A percentile compares a stretch with the other conserved stretches of the same genome.
Conservation (phyloP, 2,888 invertebrate species). For the Pammene fasciana region DNA sequence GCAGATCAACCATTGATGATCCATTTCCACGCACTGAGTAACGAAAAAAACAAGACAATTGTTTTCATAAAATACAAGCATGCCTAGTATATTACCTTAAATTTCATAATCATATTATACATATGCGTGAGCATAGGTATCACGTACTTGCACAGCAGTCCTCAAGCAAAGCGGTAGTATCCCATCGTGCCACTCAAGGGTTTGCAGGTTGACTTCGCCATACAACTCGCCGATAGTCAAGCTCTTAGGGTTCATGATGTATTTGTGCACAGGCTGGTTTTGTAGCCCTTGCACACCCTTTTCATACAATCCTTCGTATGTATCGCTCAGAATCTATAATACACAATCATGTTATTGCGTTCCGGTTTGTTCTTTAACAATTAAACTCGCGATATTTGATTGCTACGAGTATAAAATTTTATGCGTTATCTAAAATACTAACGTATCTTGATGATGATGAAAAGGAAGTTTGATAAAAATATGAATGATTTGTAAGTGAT, state of each 20-base stretch:
- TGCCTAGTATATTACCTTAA: too few species aligned
- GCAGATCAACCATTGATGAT: constrained; percentile 96
- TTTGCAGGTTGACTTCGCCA: constrained; percentile 92
- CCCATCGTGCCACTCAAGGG: constrained; percentile 96
- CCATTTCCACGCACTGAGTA: constrained; percentile 75
- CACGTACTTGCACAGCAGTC: constrained; percentile 73
- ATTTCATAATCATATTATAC: too few species aligned
- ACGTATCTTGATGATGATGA: too few species aligned
- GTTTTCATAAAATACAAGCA: too few species aligned
- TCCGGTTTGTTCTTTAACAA: too few species aligned
- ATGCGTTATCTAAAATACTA: too few species aligned
- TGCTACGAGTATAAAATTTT: too few species aligned
- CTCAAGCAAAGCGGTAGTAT: constrained; percentile 85
- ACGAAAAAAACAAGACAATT: neutral
- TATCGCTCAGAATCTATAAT: constrained; percentile 86
- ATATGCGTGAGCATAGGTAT: too few species aligned
- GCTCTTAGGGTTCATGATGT: constrained; percentile 94
- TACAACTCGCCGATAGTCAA: constrained; percentile 94
- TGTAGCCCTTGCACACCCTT: constrained; percentile 84
- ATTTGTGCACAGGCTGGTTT: constrained; percentile 89
- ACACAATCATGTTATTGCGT: neutral
- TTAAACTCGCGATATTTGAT: too few species aligned
- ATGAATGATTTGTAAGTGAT: too few species aligned
- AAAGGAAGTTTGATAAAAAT: too few species aligned
- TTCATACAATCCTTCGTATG: constrained; percentile 86